These are phyloP conservation scores for Cosmopolites sordidus DNA, from an alignment of 2,888 invertebrate genomes.

Conservation along the genomic window DNA sequence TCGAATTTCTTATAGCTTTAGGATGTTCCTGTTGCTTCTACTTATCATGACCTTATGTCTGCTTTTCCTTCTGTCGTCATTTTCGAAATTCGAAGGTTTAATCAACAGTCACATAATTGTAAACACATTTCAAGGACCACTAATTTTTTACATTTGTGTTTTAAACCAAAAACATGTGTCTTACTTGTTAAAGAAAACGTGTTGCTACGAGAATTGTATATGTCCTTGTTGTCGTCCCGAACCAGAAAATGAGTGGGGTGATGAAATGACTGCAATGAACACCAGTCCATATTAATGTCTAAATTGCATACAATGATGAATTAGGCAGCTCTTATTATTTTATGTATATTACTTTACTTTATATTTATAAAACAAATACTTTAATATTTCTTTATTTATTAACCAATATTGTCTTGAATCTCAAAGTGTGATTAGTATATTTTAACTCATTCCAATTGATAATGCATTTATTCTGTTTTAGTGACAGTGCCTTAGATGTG, in stretches of 20 bases:
- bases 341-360: no score
- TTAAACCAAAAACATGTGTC: slow-evolving; percentile 75
- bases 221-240: slow-evolving; percentile 56
- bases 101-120: slow-evolving; percentile 71
- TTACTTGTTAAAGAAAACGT: slow-evolving; percentile 73
- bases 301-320: neutral
- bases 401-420: no score
- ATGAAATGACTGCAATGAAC: slow-evolving; percentile 85
- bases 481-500: no score
- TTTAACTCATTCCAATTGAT: no score
- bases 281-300: slow-evolving; percentile 41
- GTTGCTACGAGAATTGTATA: slow-evolving; percentile 61
- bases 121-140: slow-evolving; percentile 70
- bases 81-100: slow-evolving; percentile 68
- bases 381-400: no score
- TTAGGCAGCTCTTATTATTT: no score
- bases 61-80: slow-evolving; percentile 73
- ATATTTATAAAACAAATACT: no score
- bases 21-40: slow-evolving; percentile 72
- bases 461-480: no score
- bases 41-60: slow-evolving; percentile 71
- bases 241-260: slow-evolving; percentile 79
- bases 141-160: slow-evolving; percentile 73
- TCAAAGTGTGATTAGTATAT: no score
- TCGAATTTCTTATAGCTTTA: slow-evolving; percentile 67